These are phyloP conservation scores for Coleophora flavipennella DNA, from an alignment of 2,888 invertebrate genomes.

Conservation along the genomic window DNA sequence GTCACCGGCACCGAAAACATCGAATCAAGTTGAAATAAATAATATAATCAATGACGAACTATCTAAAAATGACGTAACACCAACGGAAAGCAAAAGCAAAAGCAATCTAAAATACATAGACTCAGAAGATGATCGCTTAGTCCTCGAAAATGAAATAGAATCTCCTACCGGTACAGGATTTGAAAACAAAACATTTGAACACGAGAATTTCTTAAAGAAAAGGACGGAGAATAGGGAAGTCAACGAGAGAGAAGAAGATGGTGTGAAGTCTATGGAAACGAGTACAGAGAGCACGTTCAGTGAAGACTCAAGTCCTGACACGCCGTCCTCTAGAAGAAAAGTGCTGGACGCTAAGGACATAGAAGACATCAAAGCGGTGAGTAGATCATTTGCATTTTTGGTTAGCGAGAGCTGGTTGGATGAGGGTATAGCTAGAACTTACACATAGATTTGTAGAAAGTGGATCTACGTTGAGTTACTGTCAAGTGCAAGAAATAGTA, in stretches of 20 bases:
- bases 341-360: slow-evolving; percentile 44
- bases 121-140: slow-evolving; percentile 39
- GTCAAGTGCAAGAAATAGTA: too few relatives aligned
- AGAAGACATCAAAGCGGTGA: slow-evolving; percentile 56
- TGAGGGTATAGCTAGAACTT: too few relatives aligned
- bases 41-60: slow-evolving; percentile 29
- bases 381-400: slow-evolving; percentile 20
- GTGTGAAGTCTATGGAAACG: slow-evolving; percentile 56
- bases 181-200: slow-evolving; percentile 63
- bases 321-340: slow-evolving; percentile 48
- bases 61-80: slow-evolving; percentile 27
- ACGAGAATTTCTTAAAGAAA: slow-evolving; percentile 60
- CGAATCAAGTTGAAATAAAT: slow-evolving; percentile 28
- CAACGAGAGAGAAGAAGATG: slow-evolving; percentile 41
- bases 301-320: slow-evolving; percentile 56
- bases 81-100: slow-evolving; percentile 32
- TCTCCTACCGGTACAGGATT: slow-evolving; percentile 64
- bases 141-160: slow-evolving; percentile 57
- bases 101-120: slow-evolving; percentile 52
- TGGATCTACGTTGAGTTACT: too few relatives aligned
- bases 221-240: slow-evolving; percentile 52
- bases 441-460: too few relatives aligned
- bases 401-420: background rate
- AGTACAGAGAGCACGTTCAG: slow-evolving; percentile 62
- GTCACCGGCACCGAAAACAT: slow-evolving; percentile 30